A percentile compares a stretch with the other conserved stretches of the same genome.
Evolutionary conservation across 2,797 vertebrate genomes (phyloP).

Genomic region (Acanthis flammea): DNA sequence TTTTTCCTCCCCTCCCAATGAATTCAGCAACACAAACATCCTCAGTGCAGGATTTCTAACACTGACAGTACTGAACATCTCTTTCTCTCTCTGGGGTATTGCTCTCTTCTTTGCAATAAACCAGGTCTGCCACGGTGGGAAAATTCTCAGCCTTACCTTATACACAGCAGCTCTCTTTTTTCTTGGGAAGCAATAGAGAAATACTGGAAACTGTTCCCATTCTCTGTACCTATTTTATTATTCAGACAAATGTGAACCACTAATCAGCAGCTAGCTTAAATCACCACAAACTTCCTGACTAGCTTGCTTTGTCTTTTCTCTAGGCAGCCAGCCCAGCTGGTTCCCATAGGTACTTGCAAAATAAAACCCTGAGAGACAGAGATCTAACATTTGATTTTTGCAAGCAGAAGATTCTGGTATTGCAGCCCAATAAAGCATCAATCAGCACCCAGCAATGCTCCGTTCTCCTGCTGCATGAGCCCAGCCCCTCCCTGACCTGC

Average conservation of each 20-base stretch:
- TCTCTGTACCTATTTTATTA: neutral
- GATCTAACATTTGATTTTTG: conserved; percentile 38
- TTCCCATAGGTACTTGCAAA: conserved; percentile 44
- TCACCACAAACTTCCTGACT: conserved; percentile 28
- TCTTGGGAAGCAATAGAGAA: neutral
- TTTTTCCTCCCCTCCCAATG: neutral
- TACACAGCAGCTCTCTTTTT: neutral
- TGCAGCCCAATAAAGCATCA: conserved; percentile 15
- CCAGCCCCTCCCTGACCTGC: neutral
- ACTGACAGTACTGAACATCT: neutral
- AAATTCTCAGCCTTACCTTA: conserved; percentile 14
- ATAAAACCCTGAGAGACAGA: conserved; percentile 37
- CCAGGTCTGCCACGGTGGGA: neutral
- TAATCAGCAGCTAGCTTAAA: conserved; percentile 29
- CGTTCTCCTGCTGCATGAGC: conserved; percentile 4
- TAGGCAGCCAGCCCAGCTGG: conserved; percentile 12
- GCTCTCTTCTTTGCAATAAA: conserved; percentile 40
- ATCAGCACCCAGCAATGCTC: neutral
- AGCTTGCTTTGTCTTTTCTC: conserved; percentile 44
- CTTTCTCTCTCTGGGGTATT: conserved; percentile 7
- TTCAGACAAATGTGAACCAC: conserved; percentile 29
- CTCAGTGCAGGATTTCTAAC: conserved; percentile 4
- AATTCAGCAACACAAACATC: conserved; percentile 1
- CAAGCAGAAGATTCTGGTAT: neutral
- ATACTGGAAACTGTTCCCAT: neutral